Base-by-base conservation (phyloP, 2,113 vertebrate genomes). In the Cebidichthys violaceus region DNA sequence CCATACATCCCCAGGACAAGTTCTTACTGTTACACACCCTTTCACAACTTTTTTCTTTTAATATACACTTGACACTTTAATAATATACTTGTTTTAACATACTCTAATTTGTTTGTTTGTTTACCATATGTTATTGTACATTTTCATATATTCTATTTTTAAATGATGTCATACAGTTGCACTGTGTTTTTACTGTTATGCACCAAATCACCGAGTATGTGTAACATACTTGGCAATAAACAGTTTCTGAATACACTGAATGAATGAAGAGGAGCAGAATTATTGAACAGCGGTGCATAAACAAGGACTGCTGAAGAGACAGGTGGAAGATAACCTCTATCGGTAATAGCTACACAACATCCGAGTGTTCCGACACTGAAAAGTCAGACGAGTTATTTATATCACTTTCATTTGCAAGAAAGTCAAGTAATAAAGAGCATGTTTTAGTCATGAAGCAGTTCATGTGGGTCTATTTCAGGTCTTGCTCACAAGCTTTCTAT, bases 391-490 rank as follows among this genome's bases (percentile, higher is more conserved):
- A 70, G n/a, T 50, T 45, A 22, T 87, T 60, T 45, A 29, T 47
- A 41, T 61, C 14, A 37, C 45, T 72, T 81, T 70, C 6, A 37
- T 65, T 71, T 68, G 11, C 50, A 41, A 41, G 35, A 59, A 57
- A 73, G 14, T 6, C 13, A 27, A n/a, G 22, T 27, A 50, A 85
- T 59, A 76, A 78, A 77, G 62, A 54, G 29, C 22, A 20, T 45
- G 41, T 45, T 73, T 24, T 11, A 43, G 47, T 68, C 35, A 24
- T 47, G 35, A 27, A 29, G 70, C 37, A 9, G 27, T 22, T 15
- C 27, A 54, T 6, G 41, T n/a, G 6, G 69, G 47, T 82, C 80
- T 78, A 67, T 75, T 78, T 75, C 66, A 70, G 17, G n/a, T 61
- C 35, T 41, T 57, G 27, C 17, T 41, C 18, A 50, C 11, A 52